A percentile compares a stretch with the other conserved stretches of the same genome.
Conservation (phyloP, 2,113 vertebrate genomes). For the Mobula hypostoma region DNA sequence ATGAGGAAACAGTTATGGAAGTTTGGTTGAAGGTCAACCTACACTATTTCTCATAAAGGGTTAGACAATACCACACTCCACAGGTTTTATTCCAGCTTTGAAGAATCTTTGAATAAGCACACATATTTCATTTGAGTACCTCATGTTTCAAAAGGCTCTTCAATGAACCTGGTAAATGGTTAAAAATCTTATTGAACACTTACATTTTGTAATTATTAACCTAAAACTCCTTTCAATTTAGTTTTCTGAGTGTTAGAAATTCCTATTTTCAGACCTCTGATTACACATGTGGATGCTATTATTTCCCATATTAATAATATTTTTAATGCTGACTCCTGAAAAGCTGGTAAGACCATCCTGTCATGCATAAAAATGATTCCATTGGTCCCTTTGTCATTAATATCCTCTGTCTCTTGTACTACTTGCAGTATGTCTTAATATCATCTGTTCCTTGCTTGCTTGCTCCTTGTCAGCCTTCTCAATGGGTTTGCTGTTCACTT, state of each 20-base stretch:
- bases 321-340: neutral
- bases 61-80: too few species aligned
- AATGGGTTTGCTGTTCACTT: neutral
- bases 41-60: too few species aligned
- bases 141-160: too few species aligned
- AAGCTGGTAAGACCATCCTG: neutral
- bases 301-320: neutral
- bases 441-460: neutral
- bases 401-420: neutral
- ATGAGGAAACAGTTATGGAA: too few species aligned
- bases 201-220: too few species aligned
- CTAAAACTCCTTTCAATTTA: neutral
- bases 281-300: neutral
- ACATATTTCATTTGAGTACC: too few species aligned
- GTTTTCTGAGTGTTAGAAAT: neutral
- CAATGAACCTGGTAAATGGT: too few species aligned
- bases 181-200: too few species aligned
- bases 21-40: too few species aligned
- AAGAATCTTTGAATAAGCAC: too few species aligned
- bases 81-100: too few species aligned
- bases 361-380: neutral
- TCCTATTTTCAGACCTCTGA: neutral
- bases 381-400: neutral
- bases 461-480: neutral
- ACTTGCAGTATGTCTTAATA: neutral